Evolutionary conservation across 2,888 invertebrate species (phyloP), one percentile per base, ranked within the genome.

Genomic region (Marasmarcha lunaedactyla): DNA sequence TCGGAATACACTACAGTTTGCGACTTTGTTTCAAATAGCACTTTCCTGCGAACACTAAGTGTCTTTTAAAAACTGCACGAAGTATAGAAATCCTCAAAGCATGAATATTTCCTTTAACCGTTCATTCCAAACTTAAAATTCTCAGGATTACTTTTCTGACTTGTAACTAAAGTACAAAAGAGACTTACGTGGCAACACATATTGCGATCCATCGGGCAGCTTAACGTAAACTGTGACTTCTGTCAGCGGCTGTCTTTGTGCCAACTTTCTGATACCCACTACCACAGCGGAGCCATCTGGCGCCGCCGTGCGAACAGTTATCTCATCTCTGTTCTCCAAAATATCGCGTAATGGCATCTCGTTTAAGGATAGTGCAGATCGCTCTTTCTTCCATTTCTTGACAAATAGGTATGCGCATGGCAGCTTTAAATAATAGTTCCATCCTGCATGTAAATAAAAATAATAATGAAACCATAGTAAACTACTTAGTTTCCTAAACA

Each of bases 201-300:
- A 84, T 11, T 49, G 49, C 3, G 63, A 66, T 6, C 78, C 79
- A 56, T 81, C 73, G 7, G 61, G 43, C 39, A 83, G 47, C 42
- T 67, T 69, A 11, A 90, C 58, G 41, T 84, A 68, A 1, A 91
- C 55, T 45, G 79, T 79, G 1, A 87, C 63, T 66, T 90, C 90
- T 50, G 67, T 60, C 67, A 81, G 50, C 14, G 85, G 63, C 41
- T 79, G 78, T 15, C 71, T 65, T 1, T 55, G 60, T 36, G 55
- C 64, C 35, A 84, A 61, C 44, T 87, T 81, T 6, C 83, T 79
- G 36, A 90, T 66, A 41, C 77, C 78, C 10, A 89, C 48, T 5
- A 85, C 61, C 1, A 91, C 14, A 1, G 78, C 71, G 36, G 86
- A 83, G 0, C 88, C 89, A 11, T 87, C 79, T 5, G 85, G 71